Evolutionary conservation across 1,140 invertebrate species (phyloP), one percentile per base, ranked within the genome.

Genomic region (Drosophila navojoa): DNA sequence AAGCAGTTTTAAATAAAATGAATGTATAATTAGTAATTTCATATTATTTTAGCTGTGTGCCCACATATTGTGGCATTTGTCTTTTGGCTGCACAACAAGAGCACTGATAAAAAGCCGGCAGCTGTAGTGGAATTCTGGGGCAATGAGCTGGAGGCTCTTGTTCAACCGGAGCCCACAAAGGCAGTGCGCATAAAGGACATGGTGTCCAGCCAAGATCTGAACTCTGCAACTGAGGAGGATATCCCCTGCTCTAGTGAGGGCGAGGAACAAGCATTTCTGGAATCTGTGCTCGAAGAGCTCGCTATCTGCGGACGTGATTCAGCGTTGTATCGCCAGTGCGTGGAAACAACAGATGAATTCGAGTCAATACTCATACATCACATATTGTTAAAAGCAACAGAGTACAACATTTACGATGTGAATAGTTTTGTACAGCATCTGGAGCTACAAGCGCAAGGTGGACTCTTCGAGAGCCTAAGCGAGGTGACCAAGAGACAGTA

Each of bases 71-170:
- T 92, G 13, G 77, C 89, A 3, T 90, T 92, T 16, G 72, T 80
- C 1, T 90, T 92, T 32, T 92, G 91, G 91, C 40, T 92, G n/a
- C 79, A 92, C 13, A 63, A 71, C 11, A 90, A 89, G 25, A 90
- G 76, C 40, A 76, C 63, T 0, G 80, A 91, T 0, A 70, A 69
- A 15, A 72, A 53, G 25, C 77, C 85, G 5, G 58, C 66, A 1
- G 78, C 71, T 27, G 60, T 91, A 7, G 29, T 80, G 4, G 80
- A 91, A n/a, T 91, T 89, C 32, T 92, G 91, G 91, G 91, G 91
- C 16, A 69, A 72, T 57, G 91, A 92, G 45, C 58, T 80, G 25
- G 91, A 92, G 50, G 58, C 68, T 0, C 38, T 91, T 3, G 72
- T 85, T 4, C 76, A 92, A 7, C 79, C 89, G 5, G 80, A 74